Conservation (phyloP, 2,797 vertebrate genomes). For the Miichthys miiuy region DNA sequence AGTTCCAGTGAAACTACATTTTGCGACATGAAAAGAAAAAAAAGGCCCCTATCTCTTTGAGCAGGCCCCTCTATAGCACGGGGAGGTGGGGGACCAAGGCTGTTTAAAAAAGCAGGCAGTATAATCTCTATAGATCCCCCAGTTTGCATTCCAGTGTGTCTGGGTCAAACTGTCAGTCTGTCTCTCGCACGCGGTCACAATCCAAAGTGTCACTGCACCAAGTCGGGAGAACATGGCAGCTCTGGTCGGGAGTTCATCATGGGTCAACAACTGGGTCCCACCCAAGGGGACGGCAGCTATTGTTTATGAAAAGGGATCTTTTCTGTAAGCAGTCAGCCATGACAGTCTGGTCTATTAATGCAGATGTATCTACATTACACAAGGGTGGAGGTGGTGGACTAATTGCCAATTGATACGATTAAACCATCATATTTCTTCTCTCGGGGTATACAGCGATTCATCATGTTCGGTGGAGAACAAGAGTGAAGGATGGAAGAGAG, state of each 20-base stretch:
- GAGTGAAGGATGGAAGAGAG: conserved; percentile 44
- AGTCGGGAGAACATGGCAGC: conserved; percentile 77
- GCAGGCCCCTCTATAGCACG: conserved; percentile 36
- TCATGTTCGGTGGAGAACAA: conserved; percentile 25
- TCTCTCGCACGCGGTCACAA: conserved; percentile 64
- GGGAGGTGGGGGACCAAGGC: conserved; percentile 33
- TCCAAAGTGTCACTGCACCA: conserved; percentile 58
- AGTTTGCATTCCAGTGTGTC: conserved; percentile 79
- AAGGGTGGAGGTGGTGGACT: conserved; percentile 20
- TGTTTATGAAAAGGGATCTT: conserved; percentile 69
- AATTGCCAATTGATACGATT: conserved; percentile 52
- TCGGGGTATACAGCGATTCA: background rate
- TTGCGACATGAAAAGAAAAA: conserved; percentile 51
- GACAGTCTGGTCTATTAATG: conserved; percentile 70
- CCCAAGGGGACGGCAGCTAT: conserved; percentile 58
- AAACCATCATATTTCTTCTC: conserved; percentile 27
- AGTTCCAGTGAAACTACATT: conserved; percentile 51
- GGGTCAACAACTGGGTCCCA: conserved; percentile 75
- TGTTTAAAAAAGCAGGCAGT: conserved; percentile 60
- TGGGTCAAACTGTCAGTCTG: conserved; percentile 73
- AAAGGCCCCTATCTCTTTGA: conserved; percentile 54
- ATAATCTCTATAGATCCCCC: conserved; percentile 69
- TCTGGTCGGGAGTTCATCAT: conserved; percentile 78
- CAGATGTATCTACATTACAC: conserved; percentile 61
- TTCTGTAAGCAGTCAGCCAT: conserved; percentile 59